Percentiles rank a stretch among this genome's conserved stretches.
Evolutionary conservation across 2,888 invertebrate species (phyloP).

Genomic region (Drosophila aldrichi): DNA sequence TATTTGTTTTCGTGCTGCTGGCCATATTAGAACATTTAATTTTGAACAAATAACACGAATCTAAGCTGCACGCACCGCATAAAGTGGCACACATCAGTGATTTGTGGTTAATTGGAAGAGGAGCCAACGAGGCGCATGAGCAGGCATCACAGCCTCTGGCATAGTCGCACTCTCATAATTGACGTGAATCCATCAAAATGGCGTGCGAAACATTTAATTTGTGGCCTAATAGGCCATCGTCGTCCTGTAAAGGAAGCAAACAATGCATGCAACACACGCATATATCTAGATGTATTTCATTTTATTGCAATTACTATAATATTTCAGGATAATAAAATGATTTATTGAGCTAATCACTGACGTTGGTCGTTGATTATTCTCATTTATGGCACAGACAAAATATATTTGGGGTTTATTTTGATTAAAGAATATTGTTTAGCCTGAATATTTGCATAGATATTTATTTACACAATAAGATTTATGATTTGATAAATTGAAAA

Average conservation of each 20-base stretch:
- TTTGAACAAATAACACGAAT: background rate
- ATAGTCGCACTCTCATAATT: background rate
- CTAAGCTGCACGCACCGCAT: slow-evolving; percentile 10
- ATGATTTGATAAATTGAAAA: background rate
- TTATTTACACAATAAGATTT: background rate
- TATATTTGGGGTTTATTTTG: background rate
- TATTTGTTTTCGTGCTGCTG: slow-evolving; percentile 24
- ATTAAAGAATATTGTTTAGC: background rate
- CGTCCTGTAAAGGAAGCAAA: background rate
- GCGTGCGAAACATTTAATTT: slow-evolving; percentile 6
- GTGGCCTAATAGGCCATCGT: background rate
- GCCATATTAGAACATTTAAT: slow-evolving; percentile 22
- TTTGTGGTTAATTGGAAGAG: slow-evolving; percentile 34
- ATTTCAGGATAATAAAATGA: background rate
- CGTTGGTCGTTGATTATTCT: background rate
- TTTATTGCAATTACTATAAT: background rate
- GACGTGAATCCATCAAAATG: slow-evolving; percentile 12
- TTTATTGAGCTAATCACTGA: background rate
- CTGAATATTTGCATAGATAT: background rate
- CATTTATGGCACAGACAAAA: background rate
- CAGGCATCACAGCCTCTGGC: background rate
- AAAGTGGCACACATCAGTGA: slow-evolving; percentile 20
- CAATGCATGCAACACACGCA: background rate
- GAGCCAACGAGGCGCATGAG: slow-evolving; percentile 10
- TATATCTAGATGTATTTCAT: background rate